Evolutionary conservation across 2,888 invertebrate genomes (phyloP).

Genomic region (Eristalis tenax): DNA sequence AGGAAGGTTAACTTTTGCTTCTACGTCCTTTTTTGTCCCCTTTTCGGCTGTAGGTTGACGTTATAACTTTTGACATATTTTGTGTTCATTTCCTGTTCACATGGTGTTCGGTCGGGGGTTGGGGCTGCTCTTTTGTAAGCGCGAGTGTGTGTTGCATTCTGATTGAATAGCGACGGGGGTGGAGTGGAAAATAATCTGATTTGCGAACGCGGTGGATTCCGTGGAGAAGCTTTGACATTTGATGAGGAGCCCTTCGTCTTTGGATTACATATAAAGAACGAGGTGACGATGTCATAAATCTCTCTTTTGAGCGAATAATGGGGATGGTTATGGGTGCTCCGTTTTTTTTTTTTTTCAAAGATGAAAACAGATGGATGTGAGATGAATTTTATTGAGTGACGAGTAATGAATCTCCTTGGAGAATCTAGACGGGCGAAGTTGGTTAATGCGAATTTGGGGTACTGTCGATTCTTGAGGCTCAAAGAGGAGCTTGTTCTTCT

Average conservation of each 20-base stretch:
- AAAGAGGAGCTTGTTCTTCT: no score
- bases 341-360: not conserved
- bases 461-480: no score
- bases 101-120: not conserved
- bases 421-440: not conserved
- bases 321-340: not conserved
- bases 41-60: not conserved
- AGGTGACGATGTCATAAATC: constrained; percentile 1
- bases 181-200: constrained; percentile 33
- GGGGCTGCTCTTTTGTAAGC: not conserved
- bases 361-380: not conserved
- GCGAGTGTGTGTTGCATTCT: not conserved
- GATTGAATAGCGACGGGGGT: not conserved
- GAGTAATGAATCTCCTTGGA: not conserved
- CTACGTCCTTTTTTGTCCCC: not conserved
- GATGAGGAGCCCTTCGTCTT: not conserved
- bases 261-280: not conserved
- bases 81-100: not conserved
- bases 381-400: not conserved
- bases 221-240: constrained; percentile 30
- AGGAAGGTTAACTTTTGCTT: constrained; percentile 35
- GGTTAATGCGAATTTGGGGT: no score
- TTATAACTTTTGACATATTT: not conserved
- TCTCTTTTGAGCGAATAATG: not conserved
- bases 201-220: constrained; percentile 14